Evolutionary conservation across 2,888 invertebrate genomes (phyloP).

Genomic region (Scaptomyza polygonia): DNA sequence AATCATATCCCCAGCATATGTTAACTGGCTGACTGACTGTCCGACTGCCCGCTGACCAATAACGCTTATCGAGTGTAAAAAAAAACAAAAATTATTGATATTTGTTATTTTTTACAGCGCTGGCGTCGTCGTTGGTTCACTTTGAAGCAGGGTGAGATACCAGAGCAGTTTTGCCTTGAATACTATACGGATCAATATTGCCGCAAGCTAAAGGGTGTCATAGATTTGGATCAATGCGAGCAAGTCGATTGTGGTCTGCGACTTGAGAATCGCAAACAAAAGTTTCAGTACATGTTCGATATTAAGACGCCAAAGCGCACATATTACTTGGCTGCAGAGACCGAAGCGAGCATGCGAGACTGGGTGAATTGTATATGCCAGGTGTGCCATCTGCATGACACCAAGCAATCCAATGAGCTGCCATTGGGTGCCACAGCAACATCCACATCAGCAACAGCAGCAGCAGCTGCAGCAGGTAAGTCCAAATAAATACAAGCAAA

Average conservation of each 20-base stretch:
- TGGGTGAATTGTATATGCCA: slow-evolving; percentile 98
- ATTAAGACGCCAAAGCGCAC: slow-evolving; percentile 94
- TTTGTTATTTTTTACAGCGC: slow-evolving; percentile 87
- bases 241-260: slow-evolving; percentile 95
- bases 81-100: slow-evolving; percentile 21
- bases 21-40: slow-evolving; percentile 13
- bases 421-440: slow-evolving; percentile 65
- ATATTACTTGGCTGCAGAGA: slow-evolving; percentile 96
- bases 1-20: slow-evolving; percentile 31
- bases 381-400: slow-evolving; percentile 93
- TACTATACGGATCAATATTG: slow-evolving; percentile 96
- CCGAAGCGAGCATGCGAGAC: slow-evolving; percentile 95
- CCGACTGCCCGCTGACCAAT: slow-evolving; percentile 12
- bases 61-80: slow-evolving; percentile 35
- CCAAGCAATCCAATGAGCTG: slow-evolving; percentile 82
- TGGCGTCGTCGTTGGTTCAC: slow-evolving; percentile 98
- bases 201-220: slow-evolving; percentile 93
- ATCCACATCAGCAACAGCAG: slow-evolving; percentile 27
- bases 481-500: background rate
- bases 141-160: slow-evolving; percentile 95
- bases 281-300: slow-evolving; percentile 94
- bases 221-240: slow-evolving; percentile 97
- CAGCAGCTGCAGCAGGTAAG: slow-evolving; percentile 46
- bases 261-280: slow-evolving; percentile 92
- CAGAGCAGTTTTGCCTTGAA: slow-evolving; percentile 96